Base-by-base conservation (phyloP, 2,113 vertebrate genomes). In the Menura novaehollandiae region DNA sequence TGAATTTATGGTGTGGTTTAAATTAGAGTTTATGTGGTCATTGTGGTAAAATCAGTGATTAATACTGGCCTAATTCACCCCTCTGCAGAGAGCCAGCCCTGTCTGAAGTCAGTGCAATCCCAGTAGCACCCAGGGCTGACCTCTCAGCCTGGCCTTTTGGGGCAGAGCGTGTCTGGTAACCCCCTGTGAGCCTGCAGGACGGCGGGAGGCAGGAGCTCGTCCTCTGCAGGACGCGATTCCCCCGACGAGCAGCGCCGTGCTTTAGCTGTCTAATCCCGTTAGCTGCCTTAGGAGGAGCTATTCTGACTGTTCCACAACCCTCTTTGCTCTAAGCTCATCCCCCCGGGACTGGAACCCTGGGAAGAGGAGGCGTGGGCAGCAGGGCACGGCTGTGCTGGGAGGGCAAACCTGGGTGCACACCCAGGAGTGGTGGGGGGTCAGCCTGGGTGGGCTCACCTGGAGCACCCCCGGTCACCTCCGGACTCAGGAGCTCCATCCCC, bases 291-390 rank as follows among this genome's bases (percentile, higher is more conserved):
- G 69, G 27, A 71, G 63, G n/a, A 68, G 66, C 95, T 97, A 94
- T 96, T 97, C 78, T 92, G 51, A 88, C 71, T 83, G 75, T 49
- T 6, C 60, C 74, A 72, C 86, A 96, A 56, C 94, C 75, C 95
- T 94, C 94, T 95, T 93, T 95, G 87, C 91, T 69, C 33, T 96
- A 97, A 97, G 95, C 92, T 91, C 51, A 14, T 96, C 46, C 47
- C 74, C 17, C 47, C 0, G 12, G 22, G 39, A 6, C 72, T 47
- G 56, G 59, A 22, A 13, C 30, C 1, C 53, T 13, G 56, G 3
- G 13, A 6, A 21, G 51, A 17, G 52, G 51, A 47, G 69, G 18
- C 24, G 52, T 33, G 62, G 75, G 91, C 37, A 46, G 71, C 47
- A 27, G 37, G 33, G 17, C 1, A 8, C 32, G 2, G 22, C 46